These are phyloP conservation scores for Hydrophis major DNA, from an alignment of 2,797 vertebrate genomes.

Conservation along the genomic window DNA sequence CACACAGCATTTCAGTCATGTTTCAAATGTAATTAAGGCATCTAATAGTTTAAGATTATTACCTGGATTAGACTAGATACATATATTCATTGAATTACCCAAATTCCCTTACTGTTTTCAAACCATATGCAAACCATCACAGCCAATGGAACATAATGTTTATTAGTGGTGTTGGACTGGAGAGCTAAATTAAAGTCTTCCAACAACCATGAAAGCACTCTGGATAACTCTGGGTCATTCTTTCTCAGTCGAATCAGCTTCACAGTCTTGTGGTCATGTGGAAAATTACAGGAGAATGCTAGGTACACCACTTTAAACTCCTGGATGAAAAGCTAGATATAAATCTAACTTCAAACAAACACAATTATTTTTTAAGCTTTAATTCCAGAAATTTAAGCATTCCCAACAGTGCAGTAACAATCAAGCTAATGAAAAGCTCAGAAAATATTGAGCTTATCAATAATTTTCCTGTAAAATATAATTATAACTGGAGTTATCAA, in stretches of 20 bases:
- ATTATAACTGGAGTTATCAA: constrained; percentile 1
- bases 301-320: not conserved
- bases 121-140: not conserved
- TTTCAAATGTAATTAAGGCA: not conserved
- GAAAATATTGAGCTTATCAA: not conserved
- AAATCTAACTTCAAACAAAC: not conserved
- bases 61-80: not conserved
- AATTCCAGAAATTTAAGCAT: not conserved
- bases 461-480: not conserved
- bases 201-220: not conserved
- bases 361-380: not conserved
- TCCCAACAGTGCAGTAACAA: not conserved
- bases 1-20: not conserved
- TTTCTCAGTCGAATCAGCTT: not conserved
- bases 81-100: not conserved
- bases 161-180: not conserved
- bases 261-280: not conserved
- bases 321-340: not conserved
- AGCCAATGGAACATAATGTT: not conserved
- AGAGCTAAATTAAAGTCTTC: not conserved
- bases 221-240: not conserved
- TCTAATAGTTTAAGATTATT: not conserved
- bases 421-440: not conserved
- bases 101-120: not conserved
- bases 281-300: not conserved